Percentiles rank a stretch among this genome's conserved stretches.
Evolutionary conservation across 2,888 invertebrate species (phyloP).

Genomic region (Ochropleura leucogaster): DNA sequence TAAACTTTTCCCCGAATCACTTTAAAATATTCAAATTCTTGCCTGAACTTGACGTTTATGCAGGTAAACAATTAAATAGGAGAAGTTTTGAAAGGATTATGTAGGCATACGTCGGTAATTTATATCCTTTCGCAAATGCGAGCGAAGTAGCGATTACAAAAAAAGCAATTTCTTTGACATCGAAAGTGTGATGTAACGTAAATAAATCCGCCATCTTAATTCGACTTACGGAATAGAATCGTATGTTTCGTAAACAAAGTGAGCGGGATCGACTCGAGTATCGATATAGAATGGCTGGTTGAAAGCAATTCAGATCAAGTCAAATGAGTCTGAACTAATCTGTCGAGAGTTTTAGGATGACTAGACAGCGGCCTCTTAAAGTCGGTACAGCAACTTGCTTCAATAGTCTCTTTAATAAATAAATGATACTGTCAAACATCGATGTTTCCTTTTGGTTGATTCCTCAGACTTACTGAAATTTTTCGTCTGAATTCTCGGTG

Average conservation of each 20-base stretch:
- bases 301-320: constrained; percentile 39
- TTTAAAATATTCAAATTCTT: constrained; percentile 28
- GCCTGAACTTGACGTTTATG: neutral
- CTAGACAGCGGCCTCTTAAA: neutral
- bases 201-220: constrained; percentile 51
- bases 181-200: constrained; percentile 29
- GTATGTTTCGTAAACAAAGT: constrained; percentile 44
- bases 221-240: constrained; percentile 50
- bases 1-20: constrained; percentile 30
- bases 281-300: constrained; percentile 41
- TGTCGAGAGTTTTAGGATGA: constrained; percentile 21
- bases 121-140: neutral
- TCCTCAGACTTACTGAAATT: neutral
- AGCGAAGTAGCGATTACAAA: constrained; percentile 13
- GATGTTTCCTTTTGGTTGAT: neutral
- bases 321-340: constrained; percentile 12
- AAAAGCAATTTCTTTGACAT: constrained; percentile 40
- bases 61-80: constrained; percentile 8
- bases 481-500: neutral
- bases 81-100: neutral
- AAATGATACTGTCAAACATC: neutral
- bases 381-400: neutral
- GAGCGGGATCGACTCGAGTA: constrained; percentile 37
- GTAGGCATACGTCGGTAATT: neutral
- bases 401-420: no score